Percentiles rank a stretch among this genome's conserved stretches.
Evolutionary conservation across 2,888 invertebrate species (phyloP).

Genomic region (Sturmia bella): DNA sequence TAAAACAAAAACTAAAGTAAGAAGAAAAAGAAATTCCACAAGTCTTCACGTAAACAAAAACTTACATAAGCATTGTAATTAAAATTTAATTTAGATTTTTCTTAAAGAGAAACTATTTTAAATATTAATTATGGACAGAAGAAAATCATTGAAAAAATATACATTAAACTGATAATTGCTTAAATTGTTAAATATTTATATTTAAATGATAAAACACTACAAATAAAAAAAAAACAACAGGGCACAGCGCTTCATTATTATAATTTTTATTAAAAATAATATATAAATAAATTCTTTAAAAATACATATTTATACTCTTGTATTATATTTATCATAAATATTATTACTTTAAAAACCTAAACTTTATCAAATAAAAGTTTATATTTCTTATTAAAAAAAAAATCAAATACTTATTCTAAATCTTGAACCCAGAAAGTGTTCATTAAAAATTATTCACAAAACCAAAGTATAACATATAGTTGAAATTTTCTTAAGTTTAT

Average conservation of each 20-base stretch:
- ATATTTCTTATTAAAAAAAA: constrained; percentile 60
- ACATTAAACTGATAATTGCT: constrained; percentile 57
- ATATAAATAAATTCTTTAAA: constrained; percentile 31
- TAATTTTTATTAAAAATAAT: constrained; percentile 54
- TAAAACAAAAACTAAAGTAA: constrained; percentile 27
- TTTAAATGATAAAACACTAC: constrained; percentile 53
- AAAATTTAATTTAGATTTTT: constrained; percentile 63
- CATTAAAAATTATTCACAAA: constrained; percentile 74
- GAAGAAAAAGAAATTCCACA: constrained; percentile 56
- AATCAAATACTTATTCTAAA: constrained; percentile 68
- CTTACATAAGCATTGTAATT: constrained; percentile 42
- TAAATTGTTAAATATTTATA: constrained; percentile 66
- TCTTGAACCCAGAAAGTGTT: constrained; percentile 80
- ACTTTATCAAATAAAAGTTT: constrained; percentile 48
- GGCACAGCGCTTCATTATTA: constrained; percentile 71
- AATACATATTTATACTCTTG: constrained; percentile 55
- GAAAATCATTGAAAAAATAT: constrained; percentile 41
- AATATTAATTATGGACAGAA: constrained; percentile 57
- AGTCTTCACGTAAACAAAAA: constrained; percentile 63
- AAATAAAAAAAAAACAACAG: constrained; percentile 64
- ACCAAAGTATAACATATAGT: constrained; percentile 28
- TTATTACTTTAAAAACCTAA: constrained; percentile 58
- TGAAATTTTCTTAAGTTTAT: background rate
- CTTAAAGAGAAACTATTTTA: constrained; percentile 60
- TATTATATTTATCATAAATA: constrained; percentile 66